Evolutionary conservation across 1,140 invertebrate genomes (phyloP), one percentile per base, ranked within the genome.

Genomic region (Drosophila paulistorum): DNA sequence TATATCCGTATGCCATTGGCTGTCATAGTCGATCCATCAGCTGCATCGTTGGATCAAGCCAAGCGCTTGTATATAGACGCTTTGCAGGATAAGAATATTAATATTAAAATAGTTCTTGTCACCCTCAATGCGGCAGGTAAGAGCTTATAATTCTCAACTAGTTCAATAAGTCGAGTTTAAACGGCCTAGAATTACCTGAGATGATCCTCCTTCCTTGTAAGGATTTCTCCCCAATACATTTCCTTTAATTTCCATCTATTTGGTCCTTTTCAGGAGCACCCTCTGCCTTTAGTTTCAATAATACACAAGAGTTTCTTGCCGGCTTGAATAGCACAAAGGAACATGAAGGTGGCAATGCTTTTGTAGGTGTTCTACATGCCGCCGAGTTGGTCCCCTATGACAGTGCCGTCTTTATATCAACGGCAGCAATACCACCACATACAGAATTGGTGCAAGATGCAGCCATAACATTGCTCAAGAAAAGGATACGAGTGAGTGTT

Each of bases 301-400:
- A 92, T 39, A 92, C 91, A 5, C 76, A 82, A 26, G 90, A 91
- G 65, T 91, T 92, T 33, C 68, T 92, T n/a, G 90, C 90, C 6
- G 91, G 91, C 5, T 63, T 92, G 58, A 92, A 92, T 48, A 92
- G 91, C 71, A 91, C 92, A 33, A 91, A 87, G 69, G 86, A 90
- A 42, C 69, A 80, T 9, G 78, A 91, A 20, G 84, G 79, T 37
- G 90, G 90, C 26, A 76, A 90, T 74, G 81, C 90, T 0, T 92
- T 92, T 78, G 79, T 81, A 65, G 91, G 90, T 39, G 90, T 92
- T n/a, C 54, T 91, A 10, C 89, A 91, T 65, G 92, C 92, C 7
- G 92, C 93, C 0, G 93, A 94, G 60, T 78, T 94, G 35, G 93
- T 94, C 39, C 94, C 94, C 1, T 94, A 94, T 67, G 94, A 94